Evolutionary conservation across 2,888 invertebrate species (phyloP).

Genomic region (Hipparchia semele): DNA sequence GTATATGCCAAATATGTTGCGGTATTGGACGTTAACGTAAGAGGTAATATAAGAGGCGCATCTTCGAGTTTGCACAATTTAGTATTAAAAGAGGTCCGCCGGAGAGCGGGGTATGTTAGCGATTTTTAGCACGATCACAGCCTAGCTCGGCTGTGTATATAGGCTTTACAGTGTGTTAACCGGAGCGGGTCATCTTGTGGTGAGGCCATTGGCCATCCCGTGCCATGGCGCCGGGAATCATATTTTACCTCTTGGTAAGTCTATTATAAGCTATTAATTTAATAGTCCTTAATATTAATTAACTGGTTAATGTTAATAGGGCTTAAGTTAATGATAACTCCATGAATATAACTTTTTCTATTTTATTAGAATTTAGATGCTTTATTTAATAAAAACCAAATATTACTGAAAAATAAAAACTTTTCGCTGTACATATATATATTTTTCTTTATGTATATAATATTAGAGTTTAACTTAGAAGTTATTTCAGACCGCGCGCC

Average conservation of each 20-base stretch:
- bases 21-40: constrained; percentile 79
- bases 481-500: not conserved
- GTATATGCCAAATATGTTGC: constrained; percentile 79
- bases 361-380: no score
- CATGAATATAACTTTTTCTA: no score
- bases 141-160: constrained; percentile 54
- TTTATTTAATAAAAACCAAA: not conserved
- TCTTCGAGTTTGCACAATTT: constrained; percentile 81
- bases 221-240: constrained; percentile 75
- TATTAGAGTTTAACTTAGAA: not conserved
- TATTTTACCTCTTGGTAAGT: constrained; percentile 74
- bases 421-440: no score
- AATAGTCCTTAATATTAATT: no score
- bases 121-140: constrained; percentile 63
- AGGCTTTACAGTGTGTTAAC: constrained; percentile 58
- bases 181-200: constrained; percentile 48
- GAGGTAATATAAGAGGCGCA: constrained; percentile 82
- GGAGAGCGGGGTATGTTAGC: constrained; percentile 75
- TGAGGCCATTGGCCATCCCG: constrained; percentile 68
- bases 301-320: no score
- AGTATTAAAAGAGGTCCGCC: constrained; percentile 76
- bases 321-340: no score
- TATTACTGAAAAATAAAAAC: not conserved
- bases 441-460: no score
- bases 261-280: constrained; percentile 10